Percentiles rank a stretch among this genome's conserved stretches.
phyloP scores from a whole-genome alignment of 2,797 vertebrate genomes.

The Trichosurus vulpecula region DNA sequence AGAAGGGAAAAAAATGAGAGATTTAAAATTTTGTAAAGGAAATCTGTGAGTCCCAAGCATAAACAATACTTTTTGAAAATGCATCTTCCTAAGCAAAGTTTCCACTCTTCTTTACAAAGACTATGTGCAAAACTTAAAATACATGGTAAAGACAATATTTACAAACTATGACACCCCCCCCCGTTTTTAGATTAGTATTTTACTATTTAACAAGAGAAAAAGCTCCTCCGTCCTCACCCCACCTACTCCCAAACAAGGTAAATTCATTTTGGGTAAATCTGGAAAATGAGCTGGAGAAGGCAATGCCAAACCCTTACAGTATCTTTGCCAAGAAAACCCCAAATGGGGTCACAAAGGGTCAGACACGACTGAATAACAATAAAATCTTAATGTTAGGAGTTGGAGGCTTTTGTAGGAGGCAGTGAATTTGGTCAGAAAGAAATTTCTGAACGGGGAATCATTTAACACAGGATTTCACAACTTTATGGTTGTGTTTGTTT shows the following conservation, averaged over 20 bases:
- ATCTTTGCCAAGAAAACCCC: not conserved
- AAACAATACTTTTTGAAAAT: not conserved
- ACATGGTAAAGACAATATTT: not conserved
- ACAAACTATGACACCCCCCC: not conserved
- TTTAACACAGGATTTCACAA: not conserved
- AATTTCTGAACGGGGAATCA: no score
- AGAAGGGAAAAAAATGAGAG: not conserved
- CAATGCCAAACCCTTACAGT: not conserved
- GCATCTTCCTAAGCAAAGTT: not conserved
- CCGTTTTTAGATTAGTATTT: not conserved
- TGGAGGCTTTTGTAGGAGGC: not conserved
- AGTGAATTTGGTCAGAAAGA: not conserved
- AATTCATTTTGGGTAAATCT: not conserved
- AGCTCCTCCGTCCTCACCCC: not conserved
- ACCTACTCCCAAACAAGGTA: not conserved
- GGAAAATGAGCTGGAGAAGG: not conserved
- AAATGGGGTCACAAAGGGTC: not conserved
- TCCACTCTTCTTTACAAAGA: not conserved
- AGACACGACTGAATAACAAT: not conserved
- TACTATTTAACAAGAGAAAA: not conserved
- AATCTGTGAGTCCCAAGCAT: not conserved
- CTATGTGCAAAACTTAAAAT: not conserved
- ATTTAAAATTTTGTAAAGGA: slow-evolving; percentile 16
- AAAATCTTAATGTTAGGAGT: not conserved
- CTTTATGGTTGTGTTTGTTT: no score